phyloP scores from a whole-genome alignment of 2,113 vertebrate genomes.

The Platycercus adscitus region DNA sequence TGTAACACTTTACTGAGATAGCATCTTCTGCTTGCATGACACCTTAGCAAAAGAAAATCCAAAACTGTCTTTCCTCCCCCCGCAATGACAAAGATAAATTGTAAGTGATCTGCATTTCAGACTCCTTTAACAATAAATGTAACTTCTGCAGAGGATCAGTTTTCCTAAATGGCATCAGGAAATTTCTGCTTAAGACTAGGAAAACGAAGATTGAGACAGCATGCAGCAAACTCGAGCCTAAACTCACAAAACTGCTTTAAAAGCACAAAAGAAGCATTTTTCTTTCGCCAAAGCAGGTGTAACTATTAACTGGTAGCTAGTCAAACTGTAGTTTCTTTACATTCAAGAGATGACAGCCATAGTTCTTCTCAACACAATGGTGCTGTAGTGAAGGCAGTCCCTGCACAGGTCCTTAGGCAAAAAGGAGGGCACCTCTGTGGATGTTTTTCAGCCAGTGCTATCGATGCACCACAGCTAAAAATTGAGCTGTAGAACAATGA shows the following conservation, averaged over 20 bases:
- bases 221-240: background rate
- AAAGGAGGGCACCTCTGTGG: background rate
- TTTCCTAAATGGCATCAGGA: background rate
- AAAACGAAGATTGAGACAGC: background rate
- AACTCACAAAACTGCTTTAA: background rate
- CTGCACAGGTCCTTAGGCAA: background rate
- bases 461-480: background rate
- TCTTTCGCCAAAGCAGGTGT: background rate
- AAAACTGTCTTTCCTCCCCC: background rate
- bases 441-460: background rate
- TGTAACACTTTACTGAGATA: background rate
- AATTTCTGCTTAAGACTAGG: background rate
- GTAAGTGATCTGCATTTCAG: background rate
- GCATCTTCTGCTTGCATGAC: background rate
- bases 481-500: background rate
- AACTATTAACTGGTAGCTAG: background rate
- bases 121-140: background rate
- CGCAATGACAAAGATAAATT: background rate
- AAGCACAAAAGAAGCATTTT: background rate
- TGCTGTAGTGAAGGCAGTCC: rapidly evolving
- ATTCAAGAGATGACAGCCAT: background rate
- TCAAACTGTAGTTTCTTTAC: background rate
- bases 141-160: background rate
- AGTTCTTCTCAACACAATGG: background rate
- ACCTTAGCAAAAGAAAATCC: background rate